Conservation (phyloP, 2,888 invertebrate genomes). For the Drosophila kuntzei region DNA sequence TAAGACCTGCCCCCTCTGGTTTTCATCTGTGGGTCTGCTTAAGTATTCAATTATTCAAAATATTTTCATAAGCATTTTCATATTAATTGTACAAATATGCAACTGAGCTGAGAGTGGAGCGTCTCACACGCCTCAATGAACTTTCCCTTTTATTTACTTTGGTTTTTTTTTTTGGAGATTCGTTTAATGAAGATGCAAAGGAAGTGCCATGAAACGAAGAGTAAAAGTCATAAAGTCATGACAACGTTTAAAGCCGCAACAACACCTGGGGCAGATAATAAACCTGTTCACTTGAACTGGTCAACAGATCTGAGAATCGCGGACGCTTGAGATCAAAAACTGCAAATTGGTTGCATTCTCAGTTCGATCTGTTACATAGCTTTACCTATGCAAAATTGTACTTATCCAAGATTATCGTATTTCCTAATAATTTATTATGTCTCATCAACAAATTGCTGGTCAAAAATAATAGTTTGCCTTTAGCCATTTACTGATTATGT, state of each 20-base stretch:
- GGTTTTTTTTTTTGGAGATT: conserved; percentile 22
- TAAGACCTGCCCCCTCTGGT: conserved; percentile 29
- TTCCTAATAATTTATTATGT: conserved; percentile 9
- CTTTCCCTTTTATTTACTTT: conserved; percentile 70
- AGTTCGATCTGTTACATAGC: conserved; percentile 5
- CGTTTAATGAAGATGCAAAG: conserved; percentile 77
- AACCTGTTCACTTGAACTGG: conserved; percentile 64
- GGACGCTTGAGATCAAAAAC: conserved; percentile 19
- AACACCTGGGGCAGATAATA: conserved; percentile 30
- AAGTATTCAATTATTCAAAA: conserved; percentile 70
- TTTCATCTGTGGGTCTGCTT: conserved; percentile 30
- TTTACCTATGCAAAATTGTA: neutral
- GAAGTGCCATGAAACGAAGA: conserved; percentile 51
- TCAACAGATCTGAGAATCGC: conserved; percentile 38
- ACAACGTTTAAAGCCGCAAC: conserved; percentile 63
- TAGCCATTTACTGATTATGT: conserved; percentile 16
- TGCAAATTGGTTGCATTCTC: conserved; percentile 32
- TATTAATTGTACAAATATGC: conserved; percentile 69
- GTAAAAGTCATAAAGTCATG: conserved; percentile 65
- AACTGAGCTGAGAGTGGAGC: conserved; percentile 41
- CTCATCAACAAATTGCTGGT: conserved; percentile 29
- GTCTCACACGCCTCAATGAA: conserved; percentile 68
- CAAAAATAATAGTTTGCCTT: conserved; percentile 29
- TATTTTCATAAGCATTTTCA: conserved; percentile 66
- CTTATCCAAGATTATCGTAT: conserved; percentile 3